Evolutionary conservation across 2,888 invertebrate species (phyloP).

Genomic region (Stegana nigrithorax): DNA sequence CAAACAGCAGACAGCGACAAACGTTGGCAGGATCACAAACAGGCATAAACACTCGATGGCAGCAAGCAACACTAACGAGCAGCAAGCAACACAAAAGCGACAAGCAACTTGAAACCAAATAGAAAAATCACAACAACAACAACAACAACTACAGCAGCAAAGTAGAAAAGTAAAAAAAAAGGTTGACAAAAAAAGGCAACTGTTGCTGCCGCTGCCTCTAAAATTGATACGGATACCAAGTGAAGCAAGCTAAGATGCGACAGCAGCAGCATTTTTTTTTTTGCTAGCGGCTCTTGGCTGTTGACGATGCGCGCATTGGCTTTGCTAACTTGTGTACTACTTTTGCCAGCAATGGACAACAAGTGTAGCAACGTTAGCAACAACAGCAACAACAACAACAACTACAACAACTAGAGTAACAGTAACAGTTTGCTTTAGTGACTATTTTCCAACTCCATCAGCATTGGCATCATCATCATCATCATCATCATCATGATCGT

Average conservation of each 20-base stretch:
- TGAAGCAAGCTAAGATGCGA: too few relatives aligned
- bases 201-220: conserved; percentile 1
- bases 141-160: not conserved
- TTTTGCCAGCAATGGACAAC: conserved; percentile 23
- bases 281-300: conserved; percentile 4
- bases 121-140: conserved; percentile 21
- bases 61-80: conserved; percentile 24
- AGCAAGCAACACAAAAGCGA: conserved; percentile 27
- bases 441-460: conserved; percentile 19
- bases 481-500: not conserved
- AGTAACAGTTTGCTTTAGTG: conserved; percentile 29
- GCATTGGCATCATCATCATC: not conserved
- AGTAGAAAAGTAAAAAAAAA: not conserved
- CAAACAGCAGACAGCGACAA: conserved; percentile 5
- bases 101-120: conserved; percentile 26
- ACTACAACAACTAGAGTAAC: conserved; percentile 48
- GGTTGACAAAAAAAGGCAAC: conserved; percentile 3
- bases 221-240: too few relatives aligned
- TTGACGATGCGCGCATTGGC: conserved; percentile 13
- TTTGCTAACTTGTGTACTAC: conserved; percentile 16
- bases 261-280: not conserved
- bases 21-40: conserved; percentile 19
- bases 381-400: conserved; percentile 29
- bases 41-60: conserved; percentile 18
- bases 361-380: conserved; percentile 29